These are phyloP conservation scores for Dufourea novaeangliae DNA, from an alignment of 1,140 invertebrate genomes.

Conservation along the genomic window DNA sequence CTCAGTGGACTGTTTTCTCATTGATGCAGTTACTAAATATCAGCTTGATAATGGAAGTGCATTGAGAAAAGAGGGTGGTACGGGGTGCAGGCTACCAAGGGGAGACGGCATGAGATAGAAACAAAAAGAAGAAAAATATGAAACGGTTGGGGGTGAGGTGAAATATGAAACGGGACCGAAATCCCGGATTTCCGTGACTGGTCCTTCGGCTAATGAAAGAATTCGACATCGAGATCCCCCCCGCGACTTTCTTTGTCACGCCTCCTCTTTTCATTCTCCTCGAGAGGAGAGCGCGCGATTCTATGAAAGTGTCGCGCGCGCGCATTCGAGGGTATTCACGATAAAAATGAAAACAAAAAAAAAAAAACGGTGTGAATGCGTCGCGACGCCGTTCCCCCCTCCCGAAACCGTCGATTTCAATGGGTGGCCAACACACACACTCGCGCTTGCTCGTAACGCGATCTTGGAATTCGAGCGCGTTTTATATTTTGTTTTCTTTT, in stretches of 20 bases:
- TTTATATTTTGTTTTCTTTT: too few relatives aligned
- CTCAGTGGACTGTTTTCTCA: too few relatives aligned
- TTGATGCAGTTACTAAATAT: too few relatives aligned
- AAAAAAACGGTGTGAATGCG: too few relatives aligned
- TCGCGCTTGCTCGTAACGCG: background rate
- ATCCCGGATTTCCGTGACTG: constrained; percentile 50
- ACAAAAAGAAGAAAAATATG: background rate
- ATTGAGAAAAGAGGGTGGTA: too few relatives aligned
- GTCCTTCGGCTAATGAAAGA: constrained; percentile 55
- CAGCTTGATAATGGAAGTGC: too few relatives aligned
- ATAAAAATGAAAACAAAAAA: too few relatives aligned
- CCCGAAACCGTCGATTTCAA: constrained; percentile 48
- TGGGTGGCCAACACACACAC: background rate
- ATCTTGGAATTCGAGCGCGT: background rate
- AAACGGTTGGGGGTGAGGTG: background rate
- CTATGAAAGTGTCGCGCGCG: constrained; percentile 43
- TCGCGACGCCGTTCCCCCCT: constrained; percentile 28
- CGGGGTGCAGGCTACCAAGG: background rate
- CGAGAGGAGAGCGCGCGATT: constrained; percentile 28
- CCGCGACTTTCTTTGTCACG: constrained; percentile 35
- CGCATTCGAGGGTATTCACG: constrained; percentile 28
- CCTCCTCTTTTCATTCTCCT: constrained; percentile 31
- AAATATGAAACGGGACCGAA: constrained; percentile 26
- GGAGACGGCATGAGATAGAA: background rate
- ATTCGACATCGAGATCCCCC: constrained; percentile 49